Evolutionary conservation across 2,113 vertebrate genomes (phyloP), one percentile per base, ranked within the genome.

Genomic region (Mobula hypostoma): DNA sequence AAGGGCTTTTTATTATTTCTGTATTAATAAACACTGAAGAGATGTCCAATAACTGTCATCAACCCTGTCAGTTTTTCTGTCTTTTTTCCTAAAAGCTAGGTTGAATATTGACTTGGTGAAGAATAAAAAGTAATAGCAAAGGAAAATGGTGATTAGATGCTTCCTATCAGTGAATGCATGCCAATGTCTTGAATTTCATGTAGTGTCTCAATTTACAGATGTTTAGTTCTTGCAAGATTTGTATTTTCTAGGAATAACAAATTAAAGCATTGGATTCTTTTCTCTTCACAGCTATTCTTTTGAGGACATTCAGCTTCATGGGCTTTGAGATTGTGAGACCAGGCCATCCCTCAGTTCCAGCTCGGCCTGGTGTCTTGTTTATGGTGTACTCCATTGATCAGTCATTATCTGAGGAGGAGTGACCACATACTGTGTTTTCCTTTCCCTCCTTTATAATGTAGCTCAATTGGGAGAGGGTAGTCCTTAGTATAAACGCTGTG

Each of bases 261-360:
- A 48, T 48, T 91, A 58, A 40, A 40, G 40, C 91, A 70, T 95
- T 94, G 95, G 94, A 95, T 94, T 95, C 70, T 95, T 95, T 94
- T 11, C 76, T 5, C 74, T 72, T 79, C 95, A 82, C 96, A 99
- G 99, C 97, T 97, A 97, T 97, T 21, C 97, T 99, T 95, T 97
- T 98, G 96, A 99, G 97, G 97, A 99, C 98, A 1, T 99, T 99
- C 97, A 98, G 98, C 97, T 99, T 99, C 96, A 95, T 99, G 97
- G 99, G 99, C 96, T 99, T 99, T 95, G 98, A 99, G 96, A 97
- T 99, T 93, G 98, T 99, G 95, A 98, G 98, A 95, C 99, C 98
- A 63, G 98, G 98, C 58, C 97, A 98, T 95, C 98, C 98, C 17
- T 96, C 97, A 94, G 98, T 99, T 77, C 99, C 98, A 0, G 96